Base-by-base conservation (phyloP, 1,140 invertebrate species). In the Drosophila orena region DNA sequence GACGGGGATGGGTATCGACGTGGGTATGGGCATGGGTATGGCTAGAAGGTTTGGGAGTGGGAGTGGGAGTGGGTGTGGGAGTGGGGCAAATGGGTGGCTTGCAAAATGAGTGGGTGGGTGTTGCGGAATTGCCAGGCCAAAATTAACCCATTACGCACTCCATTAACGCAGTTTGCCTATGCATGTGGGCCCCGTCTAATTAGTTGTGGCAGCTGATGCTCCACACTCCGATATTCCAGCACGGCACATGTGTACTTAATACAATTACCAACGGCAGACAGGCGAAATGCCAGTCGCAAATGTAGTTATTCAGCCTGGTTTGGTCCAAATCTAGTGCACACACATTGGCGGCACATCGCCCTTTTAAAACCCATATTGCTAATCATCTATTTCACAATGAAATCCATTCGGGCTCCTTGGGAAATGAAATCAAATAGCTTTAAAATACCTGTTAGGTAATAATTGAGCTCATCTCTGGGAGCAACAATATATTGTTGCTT, bases 111-210 rank as follows among this genome's bases (percentile, higher is more conserved):
- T 30, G 17, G 34, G 50, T 30, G 17, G 37, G 50, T 30, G n/a
- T 38, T 7, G 30, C 37, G 42, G 38, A 53, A 78, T 49, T 35
- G 54, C 46, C 43, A 46, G 47, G 43, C 75, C 56, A 79, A 88
- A 88, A 83, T 88, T 89, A 88, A 88, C 83, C 83, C 83, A 88
- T 88, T 88, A 89, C 84, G 83, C 79, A 89, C 79, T 76, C 83
- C 83, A 88, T 89, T 88, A 89, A 83, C 52, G 77, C 73, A 50
- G 81, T 46, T 59, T 81, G 81, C 52, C 74, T 86, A 78, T 86
- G 81, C 79, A 86, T 80, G 77, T 80, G 77, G 56, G 77, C 43
- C 64, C 50, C 38, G 40, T 75, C 76, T 88, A 88, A 88, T 88
- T 88, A 89, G 83, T 59, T 89, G 61, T 89, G 83, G 70, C 83